phyloP scores from a whole-genome alignment of 2,797 vertebrate species.

The Ctenopoma multispine region DNA sequence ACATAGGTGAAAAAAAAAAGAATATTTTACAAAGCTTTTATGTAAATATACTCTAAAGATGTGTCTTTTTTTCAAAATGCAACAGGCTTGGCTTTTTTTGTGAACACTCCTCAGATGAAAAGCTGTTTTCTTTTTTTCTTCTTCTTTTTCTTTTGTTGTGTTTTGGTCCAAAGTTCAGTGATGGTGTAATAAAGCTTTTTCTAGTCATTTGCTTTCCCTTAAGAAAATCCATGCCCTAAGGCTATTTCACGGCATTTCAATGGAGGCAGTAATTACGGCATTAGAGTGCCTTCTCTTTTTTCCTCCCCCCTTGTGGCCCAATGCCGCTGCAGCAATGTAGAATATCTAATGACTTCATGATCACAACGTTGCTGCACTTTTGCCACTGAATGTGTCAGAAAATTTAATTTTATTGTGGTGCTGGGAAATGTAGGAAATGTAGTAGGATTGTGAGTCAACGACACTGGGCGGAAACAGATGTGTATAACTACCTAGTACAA shows the following conservation, averaged over 20 bases:
- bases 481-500: conserved; percentile 36
- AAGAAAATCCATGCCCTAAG: conserved; percentile 50
- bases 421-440: conserved; percentile 65
- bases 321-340: conserved; percentile 30
- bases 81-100: conserved; percentile 65
- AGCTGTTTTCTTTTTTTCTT: conserved; percentile 1
- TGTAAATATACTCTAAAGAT: conserved; percentile 80
- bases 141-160: conserved; percentile 43
- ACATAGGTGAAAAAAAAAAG: conserved; percentile 79
- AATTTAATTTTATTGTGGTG: conserved; percentile 34
- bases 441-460: conserved; percentile 44
- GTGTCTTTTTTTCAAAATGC: conserved; percentile 71
- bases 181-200: conserved; percentile 68
- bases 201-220: conserved; percentile 62
- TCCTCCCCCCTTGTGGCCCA: conserved; percentile 23
- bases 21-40: conserved; percentile 83
- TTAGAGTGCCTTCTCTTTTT: conserved; percentile 66
- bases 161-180: conserved; percentile 75
- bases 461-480: conserved; percentile 47
- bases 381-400: conserved; percentile 41
- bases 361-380: conserved; percentile 26
- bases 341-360: conserved; percentile 46
- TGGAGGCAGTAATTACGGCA: conserved; percentile 71
- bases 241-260: conserved; percentile 61
- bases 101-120: conserved; percentile 56